Conservation (phyloP, 2,797 vertebrate genomes). For the Brachyrhaphis roseni region DNA sequence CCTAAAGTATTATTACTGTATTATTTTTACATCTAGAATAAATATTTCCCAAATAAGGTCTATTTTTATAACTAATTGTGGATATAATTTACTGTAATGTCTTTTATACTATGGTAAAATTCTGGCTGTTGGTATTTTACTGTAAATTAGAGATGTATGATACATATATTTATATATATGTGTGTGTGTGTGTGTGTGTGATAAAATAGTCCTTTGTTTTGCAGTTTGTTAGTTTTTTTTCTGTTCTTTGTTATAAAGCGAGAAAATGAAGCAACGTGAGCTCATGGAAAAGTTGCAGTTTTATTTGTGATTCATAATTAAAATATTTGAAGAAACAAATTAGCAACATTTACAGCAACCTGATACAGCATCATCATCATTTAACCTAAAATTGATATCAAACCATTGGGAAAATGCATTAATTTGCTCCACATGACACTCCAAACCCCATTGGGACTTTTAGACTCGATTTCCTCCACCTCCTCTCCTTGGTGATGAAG, state of each 20-base stretch:
- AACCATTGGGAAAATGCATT: neutral
- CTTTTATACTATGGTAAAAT: too few species aligned
- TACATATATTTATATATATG: too few species aligned
- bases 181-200: too few species aligned
- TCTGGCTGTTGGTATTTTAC: too few species aligned
- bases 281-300: neutral
- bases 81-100: too few species aligned
- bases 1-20: too few species aligned
- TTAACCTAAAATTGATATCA: neutral
- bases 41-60: too few species aligned
- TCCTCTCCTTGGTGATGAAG: constrained; percentile 28
- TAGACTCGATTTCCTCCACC: neutral
- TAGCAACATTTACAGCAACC: neutral
- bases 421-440: neutral
- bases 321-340: neutral
- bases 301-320: neutral
- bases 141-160: too few species aligned
- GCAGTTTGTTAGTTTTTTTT: too few species aligned
- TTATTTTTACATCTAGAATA: too few species aligned
- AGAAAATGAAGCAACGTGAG: neutral
- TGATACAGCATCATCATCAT: neutral
- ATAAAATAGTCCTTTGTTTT: too few species aligned
- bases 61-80: too few species aligned
- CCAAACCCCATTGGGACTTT: neutral
- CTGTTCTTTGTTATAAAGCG: neutral